A percentile compares a stretch with the other conserved stretches of the same genome.
Evolutionary conservation across 2,113 vertebrate genomes (phyloP).

Genomic region (Semnornis frantzii): DNA sequence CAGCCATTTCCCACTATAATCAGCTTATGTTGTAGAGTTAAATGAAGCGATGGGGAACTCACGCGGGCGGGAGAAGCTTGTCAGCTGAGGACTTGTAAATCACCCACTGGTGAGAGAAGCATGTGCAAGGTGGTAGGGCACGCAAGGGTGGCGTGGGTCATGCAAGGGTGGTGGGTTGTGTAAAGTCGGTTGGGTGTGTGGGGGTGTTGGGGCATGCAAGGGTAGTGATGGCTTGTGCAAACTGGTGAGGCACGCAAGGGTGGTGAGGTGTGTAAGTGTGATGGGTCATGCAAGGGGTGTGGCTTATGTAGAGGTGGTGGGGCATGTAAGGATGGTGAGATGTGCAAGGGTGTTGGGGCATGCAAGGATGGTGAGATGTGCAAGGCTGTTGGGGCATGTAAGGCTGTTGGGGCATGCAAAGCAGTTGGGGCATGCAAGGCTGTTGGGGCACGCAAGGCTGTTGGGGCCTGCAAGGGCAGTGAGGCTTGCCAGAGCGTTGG

Average conservation of each 20-base stretch:
- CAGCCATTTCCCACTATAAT: slow-evolving; percentile 54
- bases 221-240: background rate
- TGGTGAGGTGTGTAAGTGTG: background rate
- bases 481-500: background rate
- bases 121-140: background rate
- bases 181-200: background rate
- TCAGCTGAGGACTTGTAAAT: background rate
- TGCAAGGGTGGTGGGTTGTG: background rate
- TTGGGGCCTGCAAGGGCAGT: fast-evolving
- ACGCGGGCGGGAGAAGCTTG: background rate
- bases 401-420: background rate
- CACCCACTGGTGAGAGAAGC: background rate
- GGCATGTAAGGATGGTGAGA: background rate
- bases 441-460: fast-evolving
- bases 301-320: background rate
- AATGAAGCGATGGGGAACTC: slow-evolving; percentile 2
- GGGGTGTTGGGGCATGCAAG: background rate
- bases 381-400: background rate
- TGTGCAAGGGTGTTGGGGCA: background rate
- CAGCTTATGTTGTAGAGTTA: slow-evolving; percentile 62
- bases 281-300: background rate
- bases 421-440: background rate
- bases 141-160: background rate
- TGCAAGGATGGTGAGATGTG: background rate
- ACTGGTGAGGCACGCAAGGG: background rate